Evolutionary conservation across 2,888 invertebrate species (phyloP).

Genomic region (Drosophila anomelani): DNA sequence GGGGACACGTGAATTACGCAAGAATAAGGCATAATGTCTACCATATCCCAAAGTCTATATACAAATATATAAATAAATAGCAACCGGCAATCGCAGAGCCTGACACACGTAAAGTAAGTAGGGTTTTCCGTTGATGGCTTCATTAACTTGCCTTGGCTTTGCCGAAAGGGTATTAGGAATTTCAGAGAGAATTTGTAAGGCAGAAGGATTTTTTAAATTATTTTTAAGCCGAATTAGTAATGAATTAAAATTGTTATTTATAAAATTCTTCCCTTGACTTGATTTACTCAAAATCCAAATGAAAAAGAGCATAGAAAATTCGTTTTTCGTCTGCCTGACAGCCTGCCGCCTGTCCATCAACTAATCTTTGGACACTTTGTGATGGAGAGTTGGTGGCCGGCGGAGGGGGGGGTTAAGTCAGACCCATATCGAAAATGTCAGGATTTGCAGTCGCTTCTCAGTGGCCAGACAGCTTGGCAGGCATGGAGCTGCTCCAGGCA

Average conservation of each 20-base stretch:
- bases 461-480: constrained; percentile 28
- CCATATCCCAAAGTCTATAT: constrained; percentile 17
- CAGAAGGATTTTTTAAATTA: background rate
- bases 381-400: constrained; percentile 24
- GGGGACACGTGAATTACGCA: constrained; percentile 21
- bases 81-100: constrained; percentile 17
- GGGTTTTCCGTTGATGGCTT: constrained; percentile 65
- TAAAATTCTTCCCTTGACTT: background rate
- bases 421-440: constrained; percentile 76
- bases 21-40: background rate
- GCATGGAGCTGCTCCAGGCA: constrained; percentile 24
- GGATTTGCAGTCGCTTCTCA: constrained; percentile 27
- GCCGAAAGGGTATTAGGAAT: background rate
- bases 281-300: background rate
- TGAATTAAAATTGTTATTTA: too few relatives aligned
- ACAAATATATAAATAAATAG: constrained; percentile 23
- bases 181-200: background rate
- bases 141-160: constrained; percentile 59
- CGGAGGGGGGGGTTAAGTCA: constrained; percentile 32
- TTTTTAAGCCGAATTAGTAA: too few relatives aligned
- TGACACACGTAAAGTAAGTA: constrained; percentile 51
- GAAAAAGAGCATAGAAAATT: background rate
- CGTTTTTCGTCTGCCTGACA: background rate
- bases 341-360: constrained; percentile 19
- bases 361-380: constrained; percentile 42